Conservation (phyloP, 2,113 vertebrate genomes). For the Thomomys bottae region DNA sequence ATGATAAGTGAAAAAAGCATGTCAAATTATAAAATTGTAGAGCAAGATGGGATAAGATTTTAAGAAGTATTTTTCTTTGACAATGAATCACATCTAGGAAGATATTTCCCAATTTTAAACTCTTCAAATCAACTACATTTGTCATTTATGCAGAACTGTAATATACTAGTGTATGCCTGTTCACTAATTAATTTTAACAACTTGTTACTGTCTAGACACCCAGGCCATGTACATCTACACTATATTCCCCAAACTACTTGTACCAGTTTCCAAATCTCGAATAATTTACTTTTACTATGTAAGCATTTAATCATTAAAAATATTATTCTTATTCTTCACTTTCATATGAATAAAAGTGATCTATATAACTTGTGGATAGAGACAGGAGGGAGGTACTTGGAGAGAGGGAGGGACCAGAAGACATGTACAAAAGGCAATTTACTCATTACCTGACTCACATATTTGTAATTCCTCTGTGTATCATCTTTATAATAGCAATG, state of each 20-base stretch:
- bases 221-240: not conserved
- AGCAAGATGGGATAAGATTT: not conserved
- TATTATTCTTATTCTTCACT: not conserved
- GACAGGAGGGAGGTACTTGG: no score
- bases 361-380: no score
- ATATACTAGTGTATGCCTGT: not conserved
- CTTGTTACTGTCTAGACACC: not conserved
- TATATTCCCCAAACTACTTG: not conserved
- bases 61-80: not conserved
- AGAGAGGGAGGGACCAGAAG: no score
- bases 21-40: constrained; percentile 21
- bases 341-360: no score
- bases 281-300: not conserved
- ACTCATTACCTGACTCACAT: no score
- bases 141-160: not conserved
- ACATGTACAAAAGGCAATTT: no score
- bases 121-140: not conserved
- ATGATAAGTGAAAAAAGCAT: not conserved
- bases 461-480: no score
- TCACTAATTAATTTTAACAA: not conserved
- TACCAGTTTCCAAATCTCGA: not conserved
- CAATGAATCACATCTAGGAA: not conserved
- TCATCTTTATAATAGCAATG: no score
- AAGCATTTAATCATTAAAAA: not conserved
- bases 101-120: constrained; percentile 26